These are phyloP conservation scores for Tetramorium simillimum DNA, from an alignment of 1,140 invertebrate species.

Conservation along the genomic window DNA sequence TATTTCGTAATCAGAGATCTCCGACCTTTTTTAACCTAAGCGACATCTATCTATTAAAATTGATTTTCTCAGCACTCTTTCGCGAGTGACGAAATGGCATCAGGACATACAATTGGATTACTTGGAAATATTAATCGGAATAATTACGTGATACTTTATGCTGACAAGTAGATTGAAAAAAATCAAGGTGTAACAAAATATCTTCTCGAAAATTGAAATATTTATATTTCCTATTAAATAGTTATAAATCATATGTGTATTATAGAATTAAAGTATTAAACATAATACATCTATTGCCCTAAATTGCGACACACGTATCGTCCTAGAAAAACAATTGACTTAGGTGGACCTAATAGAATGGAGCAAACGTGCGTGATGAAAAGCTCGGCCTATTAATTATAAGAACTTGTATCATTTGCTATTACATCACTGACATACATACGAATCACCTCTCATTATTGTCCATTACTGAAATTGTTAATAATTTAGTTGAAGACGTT, in stretches of 20 bases:
- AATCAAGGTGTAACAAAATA: background rate
- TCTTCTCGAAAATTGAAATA: background rate
- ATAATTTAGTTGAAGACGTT: slow-evolving; percentile 1
- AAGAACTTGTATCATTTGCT: slow-evolving; percentile 34
- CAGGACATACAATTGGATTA: background rate
- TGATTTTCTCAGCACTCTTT: background rate
- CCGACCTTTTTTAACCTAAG: background rate
- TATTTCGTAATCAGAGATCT: slow-evolving; percentile 32
- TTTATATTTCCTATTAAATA: too few species aligned
- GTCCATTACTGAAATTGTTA: slow-evolving; percentile 32
- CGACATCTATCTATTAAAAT: background rate
- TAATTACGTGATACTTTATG: background rate
- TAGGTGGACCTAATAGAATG: slow-evolving; percentile 59
- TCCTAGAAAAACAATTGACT: slow-evolving; percentile 73
- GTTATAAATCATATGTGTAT: background rate
- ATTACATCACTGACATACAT: slow-evolving; percentile 56
- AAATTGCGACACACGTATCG: slow-evolving; percentile 49
- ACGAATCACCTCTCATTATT: slow-evolving; percentile 21
- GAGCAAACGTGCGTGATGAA: slow-evolving; percentile 58
- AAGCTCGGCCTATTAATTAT: slow-evolving; percentile 48
- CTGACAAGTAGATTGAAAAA: background rate
- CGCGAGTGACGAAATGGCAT: background rate
- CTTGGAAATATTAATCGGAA: background rate
- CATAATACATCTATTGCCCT: background rate
- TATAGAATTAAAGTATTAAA: background rate